These are phyloP conservation scores for Amazona vittata DNA, from an alignment of 2,113 vertebrate genomes.

Conservation along the genomic window DNA sequence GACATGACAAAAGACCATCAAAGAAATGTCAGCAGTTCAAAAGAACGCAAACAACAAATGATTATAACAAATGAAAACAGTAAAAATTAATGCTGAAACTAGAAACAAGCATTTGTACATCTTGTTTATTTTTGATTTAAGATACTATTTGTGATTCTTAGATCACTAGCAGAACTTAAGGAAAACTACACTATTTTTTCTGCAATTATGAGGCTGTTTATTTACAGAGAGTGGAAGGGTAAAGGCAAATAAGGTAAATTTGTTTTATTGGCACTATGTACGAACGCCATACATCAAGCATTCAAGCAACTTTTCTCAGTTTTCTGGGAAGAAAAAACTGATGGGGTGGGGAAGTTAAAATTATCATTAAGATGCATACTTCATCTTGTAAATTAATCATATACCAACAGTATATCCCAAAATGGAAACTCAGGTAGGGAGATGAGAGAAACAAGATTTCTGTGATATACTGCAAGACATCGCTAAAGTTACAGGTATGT, in stretches of 20 bases:
- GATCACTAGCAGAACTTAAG: not conserved
- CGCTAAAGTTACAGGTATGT: not conserved
- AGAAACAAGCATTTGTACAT: not conserved
- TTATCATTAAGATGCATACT: not conserved
- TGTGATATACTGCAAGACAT: not conserved
- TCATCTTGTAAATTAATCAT: not conserved
- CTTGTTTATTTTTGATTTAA: not conserved
- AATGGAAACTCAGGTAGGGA: not conserved
- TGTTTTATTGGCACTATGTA: not conserved
- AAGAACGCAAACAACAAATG: not conserved
- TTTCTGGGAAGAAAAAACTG: not conserved
- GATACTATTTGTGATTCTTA: not conserved
- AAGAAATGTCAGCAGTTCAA: not conserved
- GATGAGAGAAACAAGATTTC: not conserved
- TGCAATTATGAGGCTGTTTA: not conserved
- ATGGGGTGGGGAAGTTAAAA: not conserved
- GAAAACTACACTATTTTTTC: not conserved
- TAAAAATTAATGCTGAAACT: not conserved
- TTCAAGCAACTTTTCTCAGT: not conserved
- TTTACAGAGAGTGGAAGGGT: not conserved
- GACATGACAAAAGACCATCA: not conserved
- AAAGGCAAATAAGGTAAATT: not conserved
- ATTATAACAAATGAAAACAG: not conserved
- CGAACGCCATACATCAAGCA: not conserved
- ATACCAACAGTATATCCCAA: not conserved